Percentiles rank a stretch among this genome's conserved stretches.
phyloP scores from a whole-genome alignment of 1,140 invertebrate species.

The Apis mellifera region DNA sequence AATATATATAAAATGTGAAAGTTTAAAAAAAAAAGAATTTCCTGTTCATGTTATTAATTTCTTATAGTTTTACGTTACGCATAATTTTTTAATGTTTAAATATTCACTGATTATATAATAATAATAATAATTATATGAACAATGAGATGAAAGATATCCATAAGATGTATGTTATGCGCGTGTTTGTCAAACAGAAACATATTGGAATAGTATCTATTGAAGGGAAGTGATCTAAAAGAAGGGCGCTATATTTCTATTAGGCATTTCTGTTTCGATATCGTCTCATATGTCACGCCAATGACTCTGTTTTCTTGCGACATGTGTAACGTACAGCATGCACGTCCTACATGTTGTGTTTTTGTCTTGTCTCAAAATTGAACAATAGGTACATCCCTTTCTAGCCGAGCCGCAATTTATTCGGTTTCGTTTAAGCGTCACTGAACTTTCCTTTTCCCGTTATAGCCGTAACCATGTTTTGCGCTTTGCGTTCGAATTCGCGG shows the following conservation, averaged over 20 bases:
- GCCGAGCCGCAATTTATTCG: conserved; percentile 68
- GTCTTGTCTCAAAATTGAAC: conserved; percentile 68
- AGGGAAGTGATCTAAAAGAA: conserved; percentile 38
- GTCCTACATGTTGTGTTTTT: conserved; percentile 53
- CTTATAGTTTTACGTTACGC: background rate
- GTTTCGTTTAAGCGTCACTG: conserved; percentile 47
- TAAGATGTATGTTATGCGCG: background rate
- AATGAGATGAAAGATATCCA: background rate
- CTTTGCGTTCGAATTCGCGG: background rate
- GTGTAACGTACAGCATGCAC: conserved; percentile 68
- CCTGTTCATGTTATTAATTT: no score
- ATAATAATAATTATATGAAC: background rate
- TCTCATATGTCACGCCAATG: conserved; percentile 79
- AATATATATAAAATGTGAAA: no score
- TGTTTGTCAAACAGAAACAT: conserved; percentile 30
- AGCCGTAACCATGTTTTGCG: background rate
- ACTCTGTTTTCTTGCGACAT: conserved; percentile 79
- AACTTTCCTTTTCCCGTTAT: conserved; percentile 5
- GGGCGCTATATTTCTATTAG: conserved; percentile 63
- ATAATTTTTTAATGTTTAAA: no score
- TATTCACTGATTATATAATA: background rate
- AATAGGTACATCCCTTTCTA: conserved; percentile 47
- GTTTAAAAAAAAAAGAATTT: no score
- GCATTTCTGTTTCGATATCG: conserved; percentile 67
- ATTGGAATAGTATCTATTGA: conserved; percentile 36